Conservation (phyloP, 2,113 vertebrate species). For the Laterallus jamaicensis region DNA sequence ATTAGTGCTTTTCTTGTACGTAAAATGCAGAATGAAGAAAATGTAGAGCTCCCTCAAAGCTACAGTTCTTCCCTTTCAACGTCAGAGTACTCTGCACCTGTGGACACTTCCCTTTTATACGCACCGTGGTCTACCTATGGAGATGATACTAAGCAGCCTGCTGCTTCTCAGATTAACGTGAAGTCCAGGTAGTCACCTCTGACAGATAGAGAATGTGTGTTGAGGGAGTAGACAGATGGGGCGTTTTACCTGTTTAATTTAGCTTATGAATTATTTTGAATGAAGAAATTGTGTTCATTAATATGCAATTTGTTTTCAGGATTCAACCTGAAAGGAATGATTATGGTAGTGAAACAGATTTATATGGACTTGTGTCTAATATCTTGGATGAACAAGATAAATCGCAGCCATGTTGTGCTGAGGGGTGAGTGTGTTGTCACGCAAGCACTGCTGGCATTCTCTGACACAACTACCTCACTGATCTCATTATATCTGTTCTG, state of each 20-base stretch:
- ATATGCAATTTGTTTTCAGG: constrained; percentile 65
- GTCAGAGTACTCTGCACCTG: constrained; percentile 67
- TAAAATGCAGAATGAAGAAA: constrained; percentile 78
- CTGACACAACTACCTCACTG: not conserved
- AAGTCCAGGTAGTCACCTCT: constrained; percentile 72
- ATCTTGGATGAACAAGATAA: constrained; percentile 91
- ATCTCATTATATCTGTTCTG: not conserved
- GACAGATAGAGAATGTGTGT: not conserved
- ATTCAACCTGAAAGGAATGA: constrained; percentile 79
- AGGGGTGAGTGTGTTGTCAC: constrained; percentile 81
- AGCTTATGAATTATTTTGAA: not conserved
- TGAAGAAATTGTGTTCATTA: not conserved
- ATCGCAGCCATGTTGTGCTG: constrained; percentile 77
- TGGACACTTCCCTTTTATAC: constrained; percentile 75
- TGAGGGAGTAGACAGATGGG: not conserved
- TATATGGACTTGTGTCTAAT: constrained; percentile 90
- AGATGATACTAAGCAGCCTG: constrained; percentile 74
- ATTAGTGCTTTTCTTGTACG: not conserved
- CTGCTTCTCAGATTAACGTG: constrained; percentile 68
- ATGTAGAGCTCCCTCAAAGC: constrained; percentile 70
- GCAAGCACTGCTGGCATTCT: not conserved
- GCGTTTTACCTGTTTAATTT: not conserved
- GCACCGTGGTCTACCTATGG: constrained; percentile 71
- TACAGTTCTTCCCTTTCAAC: constrained; percentile 69
- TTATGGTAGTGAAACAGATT: constrained; percentile 87